These are phyloP conservation scores for Pseudomugil gertrudae DNA, from an alignment of 2,797 vertebrate genomes.

Conservation along the genomic window DNA sequence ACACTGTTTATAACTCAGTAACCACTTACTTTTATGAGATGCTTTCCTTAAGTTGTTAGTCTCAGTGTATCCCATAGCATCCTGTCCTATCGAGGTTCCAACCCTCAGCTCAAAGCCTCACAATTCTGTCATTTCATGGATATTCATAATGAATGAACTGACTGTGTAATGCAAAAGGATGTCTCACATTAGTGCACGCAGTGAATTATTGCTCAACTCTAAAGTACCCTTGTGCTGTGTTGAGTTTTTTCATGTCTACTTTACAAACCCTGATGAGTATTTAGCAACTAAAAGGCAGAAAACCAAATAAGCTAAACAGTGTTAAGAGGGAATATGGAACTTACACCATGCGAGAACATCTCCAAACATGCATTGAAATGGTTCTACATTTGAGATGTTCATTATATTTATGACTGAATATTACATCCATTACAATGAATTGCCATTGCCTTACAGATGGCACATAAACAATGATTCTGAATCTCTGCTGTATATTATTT, in stretches of 20 bases:
- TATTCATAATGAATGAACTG: conserved; percentile 13
- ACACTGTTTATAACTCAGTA: not conserved
- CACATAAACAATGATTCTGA: not conserved
- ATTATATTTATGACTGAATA: not conserved
- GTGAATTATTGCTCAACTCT: conserved; percentile 3
- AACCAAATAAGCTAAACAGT: not conserved
- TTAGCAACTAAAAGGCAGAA: not conserved
- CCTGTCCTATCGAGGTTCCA: not conserved
- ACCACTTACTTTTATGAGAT: not conserved
- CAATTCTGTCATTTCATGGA: not conserved
- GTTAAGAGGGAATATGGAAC: not conserved
- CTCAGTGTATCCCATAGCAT: not conserved
- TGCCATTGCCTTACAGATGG: not conserved
- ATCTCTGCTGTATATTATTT: not conserved
- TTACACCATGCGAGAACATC: not conserved
- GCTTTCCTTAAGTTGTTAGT: conserved; percentile 1
- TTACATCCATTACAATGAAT: not conserved
- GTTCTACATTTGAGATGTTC: not conserved
- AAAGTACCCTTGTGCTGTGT: conserved; percentile 1
- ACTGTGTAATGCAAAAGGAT: not conserved
- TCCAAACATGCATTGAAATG: not conserved
- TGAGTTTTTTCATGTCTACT: not conserved
- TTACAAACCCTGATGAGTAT: too few species aligned
- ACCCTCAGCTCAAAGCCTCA: not conserved
- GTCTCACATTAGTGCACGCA: not conserved